Evolutionary conservation across 2,797 vertebrate genomes (phyloP), one percentile per base, ranked within the genome.

Genomic region (Pitangus sulphuratus): DNA sequence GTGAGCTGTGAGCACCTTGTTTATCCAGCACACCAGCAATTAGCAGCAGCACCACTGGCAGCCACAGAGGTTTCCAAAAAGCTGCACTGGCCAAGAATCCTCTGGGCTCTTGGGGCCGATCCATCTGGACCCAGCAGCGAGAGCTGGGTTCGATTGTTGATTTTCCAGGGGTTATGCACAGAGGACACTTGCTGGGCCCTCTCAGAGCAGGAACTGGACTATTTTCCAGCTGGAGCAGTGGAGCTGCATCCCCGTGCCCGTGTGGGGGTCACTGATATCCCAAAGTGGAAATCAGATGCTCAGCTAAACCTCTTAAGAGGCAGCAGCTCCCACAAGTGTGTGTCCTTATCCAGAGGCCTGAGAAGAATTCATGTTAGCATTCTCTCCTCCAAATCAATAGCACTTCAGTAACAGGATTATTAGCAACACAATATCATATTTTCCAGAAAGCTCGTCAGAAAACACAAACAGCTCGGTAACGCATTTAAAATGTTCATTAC

Each of bases 331-430:
- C 35, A 62, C n/a, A 45, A 84, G 39, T 5, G 28, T 54, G 75
- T 57, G 12, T n/a, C 68, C 76, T 35, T 19, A 51, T 26, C 57
- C 69, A 58, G 69, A 47, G 77, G 15, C 54, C 77, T 57, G 72
- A 84, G 81, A 47, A 64, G 91, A 95, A 88, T 68, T 35, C 57
- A 58, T 40, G 65, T 70, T 28, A 84, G 69, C 70, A 65, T 77
- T 89, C 84, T 77, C 50, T 84, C 90, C 86, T 84, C 50, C 78
- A 35, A 93, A 81, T 94, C 69, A 77, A 82, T 93, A 78, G 80
- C 76, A 72, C 76, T 95, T 84, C 89, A 92, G 77, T 83, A 91
- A 84, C 81, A 81, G 81, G 74, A 88, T 94, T 84, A 93, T 93
- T 91, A 92, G 47, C 90, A 93, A 42, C 82, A 93, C 85, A 75